Percentiles rank a stretch among this genome's conserved stretches.
phyloP scores from a whole-genome alignment of 2,888 invertebrate genomes.

The Bellardia pandia region DNA sequence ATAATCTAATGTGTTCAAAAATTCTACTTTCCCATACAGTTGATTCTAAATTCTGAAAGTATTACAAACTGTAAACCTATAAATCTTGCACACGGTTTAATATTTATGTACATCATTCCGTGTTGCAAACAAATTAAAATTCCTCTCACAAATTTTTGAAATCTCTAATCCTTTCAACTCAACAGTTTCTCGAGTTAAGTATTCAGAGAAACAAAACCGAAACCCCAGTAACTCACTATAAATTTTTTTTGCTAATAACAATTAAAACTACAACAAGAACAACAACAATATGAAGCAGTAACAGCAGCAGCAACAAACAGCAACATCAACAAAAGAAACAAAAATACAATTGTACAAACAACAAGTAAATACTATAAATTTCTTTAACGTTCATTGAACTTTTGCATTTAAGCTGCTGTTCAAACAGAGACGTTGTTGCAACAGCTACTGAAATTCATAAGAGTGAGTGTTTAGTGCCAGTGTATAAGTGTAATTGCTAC shows the following conservation, averaged over 20 bases:
- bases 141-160: neutral
- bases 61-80: neutral
- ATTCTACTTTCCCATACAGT: too few relatives aligned
- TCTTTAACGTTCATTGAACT: constrained; percentile 73
- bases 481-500: neutral
- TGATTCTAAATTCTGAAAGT: too few relatives aligned
- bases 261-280: constrained; percentile 59
- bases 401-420: constrained; percentile 68
- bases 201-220: neutral
- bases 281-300: too few relatives aligned
- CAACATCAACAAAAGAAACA: constrained; percentile 34
- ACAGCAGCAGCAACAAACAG: neutral
- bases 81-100: neutral
- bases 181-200: neutral
- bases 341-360: constrained; percentile 46
- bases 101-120: neutral
- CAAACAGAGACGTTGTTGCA: constrained; percentile 52
- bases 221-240: constrained; percentile 48
- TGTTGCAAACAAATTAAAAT: neutral
- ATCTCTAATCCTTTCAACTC: neutral
- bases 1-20: too few relatives aligned
- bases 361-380: constrained; percentile 69
- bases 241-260: constrained; percentile 65
- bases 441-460: constrained; percentile 51
- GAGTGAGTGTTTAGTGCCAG: neutral